Evolutionary conservation across 2,797 vertebrate genomes (phyloP), one percentile per base, ranked within the genome.

Genomic region (Hydrocynus forskahlii): DNA sequence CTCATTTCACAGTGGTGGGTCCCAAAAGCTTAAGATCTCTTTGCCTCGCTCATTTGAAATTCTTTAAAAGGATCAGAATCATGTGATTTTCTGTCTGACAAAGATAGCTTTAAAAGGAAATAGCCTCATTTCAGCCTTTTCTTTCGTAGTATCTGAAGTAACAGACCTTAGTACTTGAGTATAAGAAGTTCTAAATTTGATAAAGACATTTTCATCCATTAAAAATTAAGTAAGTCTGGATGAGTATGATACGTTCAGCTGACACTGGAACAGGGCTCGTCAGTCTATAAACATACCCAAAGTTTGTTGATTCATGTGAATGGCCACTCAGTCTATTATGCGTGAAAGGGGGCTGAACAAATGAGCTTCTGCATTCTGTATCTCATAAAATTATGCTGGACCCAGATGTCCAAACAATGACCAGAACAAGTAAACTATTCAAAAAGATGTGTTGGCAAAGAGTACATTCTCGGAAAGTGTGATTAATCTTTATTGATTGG

Each of bases 91-190:
- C 38, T 70, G 45, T 1, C 13, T 23, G 50, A 48, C 43, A 70
- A 4, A 25, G 68, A 70, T 50, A 70, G n/a, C 67, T 48, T 70
- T 70, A 25, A 70, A 70, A 23, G n/a, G 43, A 69, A 23, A 45
- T 25, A 12, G 12, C 59, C 67, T 23, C 6, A 25, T 23, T 7
- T 69, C 35, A 38, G 35, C 35, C 63, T 19, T 43, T 52, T 70
- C 50, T 50, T 52, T 70, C 50, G 50, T 4, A 70, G 50, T 14
- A 25, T 4, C 9, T 16, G 23, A 13, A 50, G 43, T 23, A 25
- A 52, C 23, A 23, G 43, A 70, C 5, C 0, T 48, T 7, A 13
- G 12, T 21, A 4, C 8, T 16, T 69, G 5, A 69, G 40, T 48
- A 8, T 25, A 7, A 25, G 5, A 50, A 23, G 23, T 70, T 70